These are phyloP conservation scores for Euglossa dilemma DNA, from an alignment of 1,140 invertebrate genomes.

Conservation along the genomic window DNA sequence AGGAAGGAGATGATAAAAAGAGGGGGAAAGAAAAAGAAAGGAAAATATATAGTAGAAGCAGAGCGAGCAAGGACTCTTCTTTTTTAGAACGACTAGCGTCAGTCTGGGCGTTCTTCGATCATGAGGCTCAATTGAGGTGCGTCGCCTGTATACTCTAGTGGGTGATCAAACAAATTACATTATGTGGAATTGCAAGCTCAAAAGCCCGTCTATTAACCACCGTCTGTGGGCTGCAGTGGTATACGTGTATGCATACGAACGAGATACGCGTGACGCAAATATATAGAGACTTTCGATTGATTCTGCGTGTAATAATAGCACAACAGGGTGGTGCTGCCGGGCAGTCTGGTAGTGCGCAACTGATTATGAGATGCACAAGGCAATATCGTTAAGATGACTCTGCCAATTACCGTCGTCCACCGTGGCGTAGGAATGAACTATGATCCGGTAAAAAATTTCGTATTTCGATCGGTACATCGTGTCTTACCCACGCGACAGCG, in stretches of 20 bases:
- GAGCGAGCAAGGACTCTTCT: background rate
- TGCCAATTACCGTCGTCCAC: slow-evolving; percentile 9
- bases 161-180: slow-evolving; percentile 65
- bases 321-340: slow-evolving; percentile 61
- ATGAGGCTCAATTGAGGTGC: slow-evolving; percentile 58
- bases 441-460: background rate
- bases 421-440: background rate
- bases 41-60: background rate
- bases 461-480: background rate
- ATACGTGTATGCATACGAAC: slow-evolving; percentile 17
- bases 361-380: slow-evolving; percentile 54
- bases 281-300: slow-evolving; percentile 65
- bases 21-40: background rate
- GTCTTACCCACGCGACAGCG: background rate
- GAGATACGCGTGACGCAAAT: slow-evolving; percentile 58
- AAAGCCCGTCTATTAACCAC: slow-evolving; percentile 48
- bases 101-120: slow-evolving; percentile 43
- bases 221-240: slow-evolving; percentile 18
- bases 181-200: slow-evolving; percentile 53
- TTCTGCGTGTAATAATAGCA: slow-evolving; percentile 67
- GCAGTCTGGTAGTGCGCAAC: slow-evolving; percentile 58
- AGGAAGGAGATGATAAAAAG: background rate
- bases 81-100: slow-evolving; percentile 28
- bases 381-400: slow-evolving; percentile 38
- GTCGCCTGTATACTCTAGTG: slow-evolving; percentile 49